A percentile compares a stretch with the other conserved stretches of the same genome.
Conservation (phyloP, 2,888 invertebrate genomes). For the Lycocerus yunnanus region DNA sequence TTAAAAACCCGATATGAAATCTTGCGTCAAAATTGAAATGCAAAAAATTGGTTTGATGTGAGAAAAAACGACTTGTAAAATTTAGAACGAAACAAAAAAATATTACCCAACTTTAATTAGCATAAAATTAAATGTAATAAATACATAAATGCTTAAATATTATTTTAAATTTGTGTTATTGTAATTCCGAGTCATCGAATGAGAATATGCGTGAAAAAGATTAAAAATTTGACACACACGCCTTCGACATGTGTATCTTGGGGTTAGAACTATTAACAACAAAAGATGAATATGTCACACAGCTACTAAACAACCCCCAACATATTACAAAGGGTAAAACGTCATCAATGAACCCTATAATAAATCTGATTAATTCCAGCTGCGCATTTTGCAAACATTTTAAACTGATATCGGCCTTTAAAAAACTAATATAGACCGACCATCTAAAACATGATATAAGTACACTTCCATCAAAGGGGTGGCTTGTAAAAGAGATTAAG, state of each 20-base stretch:
- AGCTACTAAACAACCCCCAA: conserved; percentile 43
- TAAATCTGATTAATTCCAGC: conserved; percentile 56
- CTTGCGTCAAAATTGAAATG: background rate
- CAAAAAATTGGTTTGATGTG: background rate
- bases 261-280: conserved; percentile 44
- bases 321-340: conserved; percentile 40
- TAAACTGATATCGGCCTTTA: conserved; percentile 45
- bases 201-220: conserved; percentile 18
- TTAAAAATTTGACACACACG: conserved; percentile 40
- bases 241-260: conserved; percentile 51
- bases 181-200: background rate
- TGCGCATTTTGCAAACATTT: conserved; percentile 54
- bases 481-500: conserved; percentile 17
- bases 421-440: conserved; percentile 28
- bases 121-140: background rate
- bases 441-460: conserved; percentile 9
- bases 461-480: conserved; percentile 7
- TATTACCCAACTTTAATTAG: background rate
- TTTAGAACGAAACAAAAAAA: background rate
- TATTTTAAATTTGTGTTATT: background rate
- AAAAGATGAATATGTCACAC: conserved; percentile 49
- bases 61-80: background rate
- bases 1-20: background rate
- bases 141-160: background rate
- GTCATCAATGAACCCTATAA: conserved; percentile 45